Base-by-base conservation (phyloP, 2,113 vertebrate genomes). In the Vulpes ferrilata region DNA sequence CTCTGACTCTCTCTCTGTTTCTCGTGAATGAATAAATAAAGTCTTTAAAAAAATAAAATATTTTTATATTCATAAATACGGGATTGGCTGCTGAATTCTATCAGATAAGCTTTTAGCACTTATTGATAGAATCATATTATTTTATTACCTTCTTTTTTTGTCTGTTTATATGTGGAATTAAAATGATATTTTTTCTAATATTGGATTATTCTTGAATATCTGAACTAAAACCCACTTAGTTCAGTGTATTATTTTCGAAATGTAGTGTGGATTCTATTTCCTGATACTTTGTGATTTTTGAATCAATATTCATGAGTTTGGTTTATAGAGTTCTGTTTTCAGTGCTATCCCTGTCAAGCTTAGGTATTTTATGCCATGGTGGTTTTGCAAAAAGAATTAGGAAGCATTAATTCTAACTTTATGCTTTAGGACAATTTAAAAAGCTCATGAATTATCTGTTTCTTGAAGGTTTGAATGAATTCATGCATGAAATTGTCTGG, bases 401-500 rank as follows among this genome's bases (percentile, higher is more conserved):
- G 74, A 86, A 90, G 80, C 53, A 57, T 84, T 95, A 95, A 90
- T 96, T 97, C 71, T 94, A 92, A 96, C 94, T 95, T 95, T 59
- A 85, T 85, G 88, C 97, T 88, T 97, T 95, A 85, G 90, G 71
- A 51, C 32, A 98, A 94, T 90, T 96, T 98, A 6, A 90, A 98
- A 98, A 96, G 90, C 95, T 96, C 60, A 35, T 79, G 76, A 96
- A 95, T 97, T 98, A 97, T 96, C 97, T 97, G 59, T 97, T 94
- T 98, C 93, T 92, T 92, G 59, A 94, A 96, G 92, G 55, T 81
- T 79, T 73, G 38, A 84, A 96, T 93, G 88, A 98, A 96, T 92
- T 96, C 97, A 97, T 96, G 95, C 97, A 86, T 96, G 97, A 96
- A 98, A 98, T 98, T 97, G 90, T 96, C 95, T 98, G 88, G 73